Evolutionary conservation across 2,113 vertebrate genomes (phyloP).

Genomic region (Myotis lucifugus): DNA sequence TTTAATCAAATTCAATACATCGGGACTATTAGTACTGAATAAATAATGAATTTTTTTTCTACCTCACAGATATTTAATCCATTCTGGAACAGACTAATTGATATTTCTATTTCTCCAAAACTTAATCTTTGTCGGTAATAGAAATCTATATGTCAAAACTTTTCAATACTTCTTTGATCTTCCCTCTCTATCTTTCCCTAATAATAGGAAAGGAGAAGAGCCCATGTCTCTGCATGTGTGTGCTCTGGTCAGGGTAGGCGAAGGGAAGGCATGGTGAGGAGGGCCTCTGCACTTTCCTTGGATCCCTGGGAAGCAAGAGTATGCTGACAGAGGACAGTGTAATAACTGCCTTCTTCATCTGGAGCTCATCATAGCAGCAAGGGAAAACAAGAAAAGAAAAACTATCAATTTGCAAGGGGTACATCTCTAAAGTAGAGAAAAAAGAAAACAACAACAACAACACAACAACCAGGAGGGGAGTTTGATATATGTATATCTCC

Average conservation of each 20-base stretch:
- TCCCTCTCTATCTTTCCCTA: not conserved
- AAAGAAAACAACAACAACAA: not conserved
- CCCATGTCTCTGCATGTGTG: not conserved
- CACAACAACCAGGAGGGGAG: not conserved
- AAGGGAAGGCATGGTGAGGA: too few relatives aligned
- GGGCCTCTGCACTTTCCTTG: fast-evolving
- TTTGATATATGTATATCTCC: not conserved
- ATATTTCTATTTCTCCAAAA: not conserved
- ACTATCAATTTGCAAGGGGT: not conserved
- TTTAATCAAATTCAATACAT: not conserved
- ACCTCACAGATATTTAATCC: not conserved
- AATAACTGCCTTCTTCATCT: not conserved
- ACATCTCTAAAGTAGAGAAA: not conserved
- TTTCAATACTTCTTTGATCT: not conserved
- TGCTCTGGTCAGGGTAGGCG: not conserved
- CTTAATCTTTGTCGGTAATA: not conserved
- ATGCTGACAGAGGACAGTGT: too few relatives aligned
- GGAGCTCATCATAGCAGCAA: not conserved
- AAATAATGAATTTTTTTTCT: not conserved
- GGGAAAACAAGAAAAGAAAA: not conserved
- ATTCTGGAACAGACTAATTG: not conserved
- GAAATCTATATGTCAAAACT: not conserved
- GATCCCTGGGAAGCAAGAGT: not conserved
- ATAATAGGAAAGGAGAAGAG: not conserved
- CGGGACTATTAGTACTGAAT: not conserved